Evolutionary conservation across 2,113 vertebrate species (phyloP).

Genomic region (Chiloscyllium plagiosum): DNA sequence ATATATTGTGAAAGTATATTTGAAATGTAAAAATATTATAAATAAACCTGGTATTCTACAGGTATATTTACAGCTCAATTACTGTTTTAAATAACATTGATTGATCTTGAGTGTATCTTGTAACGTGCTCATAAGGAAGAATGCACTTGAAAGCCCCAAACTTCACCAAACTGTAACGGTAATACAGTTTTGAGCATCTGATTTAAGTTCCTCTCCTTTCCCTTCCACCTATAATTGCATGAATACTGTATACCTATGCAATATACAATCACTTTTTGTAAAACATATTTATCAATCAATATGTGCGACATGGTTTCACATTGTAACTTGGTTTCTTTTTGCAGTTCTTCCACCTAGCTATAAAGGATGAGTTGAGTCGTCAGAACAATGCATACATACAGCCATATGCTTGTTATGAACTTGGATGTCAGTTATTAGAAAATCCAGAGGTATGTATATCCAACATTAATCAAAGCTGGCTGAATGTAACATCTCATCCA

Average conservation of each 20-base stretch:
- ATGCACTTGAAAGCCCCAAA: neutral
- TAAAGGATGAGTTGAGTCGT: constrained; percentile 73
- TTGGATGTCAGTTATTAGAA: constrained; percentile 83
- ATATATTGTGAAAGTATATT: neutral
- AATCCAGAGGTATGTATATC: constrained; percentile 76
- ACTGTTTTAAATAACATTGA: neutral
- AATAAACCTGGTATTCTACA: neutral
- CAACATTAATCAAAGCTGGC: neutral
- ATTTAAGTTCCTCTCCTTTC: neutral
- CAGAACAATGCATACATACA: constrained; percentile 82
- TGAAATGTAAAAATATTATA: neutral
- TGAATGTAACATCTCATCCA: neutral
- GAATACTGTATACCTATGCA: too few relatives aligned
- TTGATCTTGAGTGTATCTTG: neutral
- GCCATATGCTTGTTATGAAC: constrained; percentile 91
- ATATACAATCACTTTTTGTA: neutral
- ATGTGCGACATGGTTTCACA: neutral
- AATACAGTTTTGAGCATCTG: neutral
- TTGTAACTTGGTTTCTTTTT: constrained; percentile 32
- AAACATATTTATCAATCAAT: neutral
- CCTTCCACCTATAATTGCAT: neutral
- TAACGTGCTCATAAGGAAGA: neutral
- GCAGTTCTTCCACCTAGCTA: constrained; percentile 85
- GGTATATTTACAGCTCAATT: neutral
- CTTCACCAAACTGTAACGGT: neutral